phyloP scores from a whole-genome alignment of 1,140 invertebrate genomes.

The Rhopalosiphum maidis region DNA sequence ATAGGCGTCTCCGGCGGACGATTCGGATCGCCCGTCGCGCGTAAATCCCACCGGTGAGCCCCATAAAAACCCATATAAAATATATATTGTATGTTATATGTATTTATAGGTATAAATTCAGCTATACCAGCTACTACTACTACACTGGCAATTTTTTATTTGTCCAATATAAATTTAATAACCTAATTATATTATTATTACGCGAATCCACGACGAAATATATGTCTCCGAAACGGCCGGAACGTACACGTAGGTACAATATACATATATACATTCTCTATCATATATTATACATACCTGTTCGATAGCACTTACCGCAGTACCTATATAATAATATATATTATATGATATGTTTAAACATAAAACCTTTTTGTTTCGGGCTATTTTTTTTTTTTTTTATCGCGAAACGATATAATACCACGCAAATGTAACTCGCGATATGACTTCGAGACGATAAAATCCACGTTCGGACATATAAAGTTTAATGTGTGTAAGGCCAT shows the following conservation, averaged over 20 bases:
- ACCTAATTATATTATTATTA: constrained; percentile 24
- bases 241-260: background rate
- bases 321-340: background rate
- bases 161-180: constrained; percentile 37
- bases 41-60: background rate
- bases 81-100: background rate
- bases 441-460: constrained; percentile 20
- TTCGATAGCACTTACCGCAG: background rate
- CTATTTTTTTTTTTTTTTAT: constrained; percentile 16
- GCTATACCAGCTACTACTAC: background rate
- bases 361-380: constrained; percentile 1
- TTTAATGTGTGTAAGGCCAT: background rate
- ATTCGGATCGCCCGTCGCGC: background rate
- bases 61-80: constrained; percentile 12
- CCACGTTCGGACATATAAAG: background rate
- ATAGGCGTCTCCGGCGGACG: background rate
- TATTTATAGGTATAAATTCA: background rate
- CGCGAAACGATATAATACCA: constrained; percentile 2
- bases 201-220: background rate
- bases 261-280: background rate
- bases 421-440: background rate
- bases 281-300: too few species aligned
- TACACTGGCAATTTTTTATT: constrained; percentile 6
- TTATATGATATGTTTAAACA: background rate
- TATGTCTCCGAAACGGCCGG: background rate